Percentiles rank a stretch among this genome's conserved stretches.
These are phyloP conservation scores for Leptinotarsa tumamoca DNA, from an alignment of 2,888 invertebrate genomes.

Conservation along the genomic window DNA sequence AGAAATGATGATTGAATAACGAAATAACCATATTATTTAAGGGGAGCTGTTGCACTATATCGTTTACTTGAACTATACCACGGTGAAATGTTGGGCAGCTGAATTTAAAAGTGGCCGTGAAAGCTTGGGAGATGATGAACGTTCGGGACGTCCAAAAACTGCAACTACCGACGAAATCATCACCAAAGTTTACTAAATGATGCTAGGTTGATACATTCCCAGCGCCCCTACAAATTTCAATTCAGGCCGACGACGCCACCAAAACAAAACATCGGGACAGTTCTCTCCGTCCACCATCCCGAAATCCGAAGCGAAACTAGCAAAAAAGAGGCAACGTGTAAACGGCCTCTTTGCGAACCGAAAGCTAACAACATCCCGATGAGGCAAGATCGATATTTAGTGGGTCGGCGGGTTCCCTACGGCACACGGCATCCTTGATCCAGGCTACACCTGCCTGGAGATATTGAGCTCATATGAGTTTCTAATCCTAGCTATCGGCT, in stretches of 20 bases:
- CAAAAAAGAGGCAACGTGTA: slow-evolving; percentile 31
- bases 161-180: too few relatives aligned
- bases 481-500: slow-evolving; percentile 31
- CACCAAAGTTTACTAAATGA: too few relatives aligned
- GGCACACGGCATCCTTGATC: slow-evolving; percentile 41
- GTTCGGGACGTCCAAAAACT: too few relatives aligned
- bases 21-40: too few relatives aligned
- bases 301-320: slow-evolving; percentile 26
- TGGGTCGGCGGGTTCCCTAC: slow-evolving; percentile 25
- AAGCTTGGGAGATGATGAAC: too few relatives aligned
- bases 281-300: slow-evolving; percentile 8
- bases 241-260: neutral
- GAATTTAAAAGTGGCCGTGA: too few relatives aligned
- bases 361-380: slow-evolving; percentile 39
- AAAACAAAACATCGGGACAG: slow-evolving; percentile 12
- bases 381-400: slow-evolving; percentile 36
- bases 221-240: too few relatives aligned
- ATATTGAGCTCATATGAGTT: slow-evolving; percentile 47
- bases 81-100: too few relatives aligned
- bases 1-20: too few relatives aligned
- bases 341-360: slow-evolving; percentile 36
- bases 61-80: too few relatives aligned
- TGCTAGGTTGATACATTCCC: too few relatives aligned
- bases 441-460: slow-evolving; percentile 44
- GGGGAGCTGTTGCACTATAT: too few relatives aligned